Evolutionary conservation across 2,797 vertebrate species (phyloP).

Genomic region (Sarcophilus harrisii): DNA sequence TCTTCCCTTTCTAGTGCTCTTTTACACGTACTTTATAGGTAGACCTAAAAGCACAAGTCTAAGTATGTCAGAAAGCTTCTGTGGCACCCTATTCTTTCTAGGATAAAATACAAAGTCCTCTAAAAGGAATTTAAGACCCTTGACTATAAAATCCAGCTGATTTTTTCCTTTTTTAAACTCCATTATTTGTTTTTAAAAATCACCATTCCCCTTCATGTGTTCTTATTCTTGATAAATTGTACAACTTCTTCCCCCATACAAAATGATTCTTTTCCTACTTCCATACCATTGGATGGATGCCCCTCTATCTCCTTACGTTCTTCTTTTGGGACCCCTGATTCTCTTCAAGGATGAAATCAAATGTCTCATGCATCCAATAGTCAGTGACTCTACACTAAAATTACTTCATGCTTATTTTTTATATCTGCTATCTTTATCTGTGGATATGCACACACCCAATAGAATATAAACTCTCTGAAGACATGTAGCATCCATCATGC

Average conservation of each 20-base stretch:
- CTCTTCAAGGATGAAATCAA: not conserved
- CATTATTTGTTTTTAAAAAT: not conserved
- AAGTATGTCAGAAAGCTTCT: too few relatives aligned
- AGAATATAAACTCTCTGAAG: not conserved
- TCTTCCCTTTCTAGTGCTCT: not conserved
- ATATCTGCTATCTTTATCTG: not conserved
- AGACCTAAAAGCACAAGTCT: not conserved
- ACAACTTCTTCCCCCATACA: not conserved
- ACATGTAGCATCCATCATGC: not conserved
- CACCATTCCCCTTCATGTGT: not conserved
- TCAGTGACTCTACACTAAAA: not conserved
- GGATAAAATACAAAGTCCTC: not conserved
- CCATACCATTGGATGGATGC: not conserved
- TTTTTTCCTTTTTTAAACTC: not conserved
- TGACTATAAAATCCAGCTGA: not conserved
- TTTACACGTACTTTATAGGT: not conserved
- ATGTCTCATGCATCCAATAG: not conserved
- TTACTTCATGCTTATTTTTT: not conserved
- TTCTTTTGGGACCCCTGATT: not conserved
- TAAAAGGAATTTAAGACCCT: not conserved
- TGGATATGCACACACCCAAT: not conserved
- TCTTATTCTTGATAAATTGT: not conserved
- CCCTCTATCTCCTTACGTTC: not conserved
- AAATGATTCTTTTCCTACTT: not conserved
- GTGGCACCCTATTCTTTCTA: not conserved